Percentiles rank a stretch among this genome's conserved stretches.
These are phyloP conservation scores for Carcharodon carcharias DNA, from an alignment of 2,797 vertebrate genomes.

Conservation along the genomic window DNA sequence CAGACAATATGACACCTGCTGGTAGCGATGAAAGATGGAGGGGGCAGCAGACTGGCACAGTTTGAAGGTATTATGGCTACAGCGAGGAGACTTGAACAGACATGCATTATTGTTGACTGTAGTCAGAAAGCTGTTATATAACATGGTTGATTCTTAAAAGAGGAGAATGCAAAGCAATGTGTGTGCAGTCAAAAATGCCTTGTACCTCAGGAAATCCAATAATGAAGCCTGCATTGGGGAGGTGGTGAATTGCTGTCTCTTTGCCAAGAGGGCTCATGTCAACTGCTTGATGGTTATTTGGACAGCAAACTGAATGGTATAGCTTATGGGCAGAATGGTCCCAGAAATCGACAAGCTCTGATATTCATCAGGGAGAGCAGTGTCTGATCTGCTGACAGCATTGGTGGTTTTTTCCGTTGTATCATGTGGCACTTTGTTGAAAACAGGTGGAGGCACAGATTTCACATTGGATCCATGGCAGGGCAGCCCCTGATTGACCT, in stretches of 20 bases:
- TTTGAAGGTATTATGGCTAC: background rate
- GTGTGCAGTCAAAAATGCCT: background rate
- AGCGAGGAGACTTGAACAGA: background rate
- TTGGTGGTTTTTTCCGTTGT: too few species aligned
- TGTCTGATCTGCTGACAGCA: too few species aligned
- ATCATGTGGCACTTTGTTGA: too few species aligned
- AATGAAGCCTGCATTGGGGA: background rate
- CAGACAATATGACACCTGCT: background rate
- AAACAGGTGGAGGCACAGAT: too few species aligned
- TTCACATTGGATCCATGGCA: too few species aligned
- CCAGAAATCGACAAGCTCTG: too few species aligned
- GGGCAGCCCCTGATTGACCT: too few species aligned
- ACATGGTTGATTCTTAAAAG: background rate
- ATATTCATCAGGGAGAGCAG: too few species aligned
- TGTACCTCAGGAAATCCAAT: background rate
- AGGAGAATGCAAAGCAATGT: background rate
- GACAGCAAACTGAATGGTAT: too few species aligned
- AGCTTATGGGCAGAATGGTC: too few species aligned
- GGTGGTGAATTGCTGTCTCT: background rate
- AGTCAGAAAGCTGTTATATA: background rate
- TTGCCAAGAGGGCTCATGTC: background rate
- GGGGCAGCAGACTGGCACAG: background rate
- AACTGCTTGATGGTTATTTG: background rate
- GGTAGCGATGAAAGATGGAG: background rate
- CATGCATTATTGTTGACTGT: background rate